Evolutionary conservation across 2,888 invertebrate species (phyloP).

Genomic region (Hydraecia micacea): DNA sequence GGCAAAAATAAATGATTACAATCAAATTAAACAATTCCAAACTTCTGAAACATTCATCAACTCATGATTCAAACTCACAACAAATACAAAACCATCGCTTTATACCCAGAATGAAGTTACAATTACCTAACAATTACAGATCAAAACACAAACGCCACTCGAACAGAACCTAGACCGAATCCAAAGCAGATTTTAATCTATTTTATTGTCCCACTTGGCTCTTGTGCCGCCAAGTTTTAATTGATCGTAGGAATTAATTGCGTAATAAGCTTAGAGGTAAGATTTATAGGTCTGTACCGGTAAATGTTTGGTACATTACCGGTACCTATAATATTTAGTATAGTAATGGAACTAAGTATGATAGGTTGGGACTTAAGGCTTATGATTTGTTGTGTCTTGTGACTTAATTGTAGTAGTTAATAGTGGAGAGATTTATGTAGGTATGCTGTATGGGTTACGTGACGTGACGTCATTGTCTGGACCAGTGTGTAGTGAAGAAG

Average conservation of each 20-base stretch:
- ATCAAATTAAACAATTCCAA: not conserved
- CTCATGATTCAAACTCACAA: not conserved
- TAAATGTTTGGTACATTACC: conserved; percentile 24
- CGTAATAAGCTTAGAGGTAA: conserved; percentile 55
- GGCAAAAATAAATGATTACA: not conserved
- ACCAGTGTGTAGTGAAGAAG: not conserved
- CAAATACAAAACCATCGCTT: conserved; percentile 20
- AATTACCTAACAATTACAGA: conserved; percentile 38
- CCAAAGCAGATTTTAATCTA: conserved; percentile 71
- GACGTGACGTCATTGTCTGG: not conserved
- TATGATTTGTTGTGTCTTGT: conserved; percentile 45
- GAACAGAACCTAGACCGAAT: conserved; percentile 37
- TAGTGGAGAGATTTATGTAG: conserved; percentile 3
- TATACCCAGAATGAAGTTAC: conserved; percentile 19
- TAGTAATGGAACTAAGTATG: conserved; percentile 33
- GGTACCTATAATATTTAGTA: not conserved
- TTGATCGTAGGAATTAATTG: conserved; percentile 66
- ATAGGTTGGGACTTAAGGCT: conserved; percentile 35
- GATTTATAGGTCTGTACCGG: conserved; percentile 52
- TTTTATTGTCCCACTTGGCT: conserved; percentile 65
- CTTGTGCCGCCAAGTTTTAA: conserved; percentile 66
- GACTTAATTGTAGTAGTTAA: conserved; percentile 14
- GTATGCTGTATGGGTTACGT: conserved; percentile 13
- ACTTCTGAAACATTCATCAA: conserved; percentile 15
- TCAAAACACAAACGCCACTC: conserved; percentile 26